phyloP scores from a whole-genome alignment of 2,888 invertebrate genomes.

The Palloptera scutellata region DNA sequence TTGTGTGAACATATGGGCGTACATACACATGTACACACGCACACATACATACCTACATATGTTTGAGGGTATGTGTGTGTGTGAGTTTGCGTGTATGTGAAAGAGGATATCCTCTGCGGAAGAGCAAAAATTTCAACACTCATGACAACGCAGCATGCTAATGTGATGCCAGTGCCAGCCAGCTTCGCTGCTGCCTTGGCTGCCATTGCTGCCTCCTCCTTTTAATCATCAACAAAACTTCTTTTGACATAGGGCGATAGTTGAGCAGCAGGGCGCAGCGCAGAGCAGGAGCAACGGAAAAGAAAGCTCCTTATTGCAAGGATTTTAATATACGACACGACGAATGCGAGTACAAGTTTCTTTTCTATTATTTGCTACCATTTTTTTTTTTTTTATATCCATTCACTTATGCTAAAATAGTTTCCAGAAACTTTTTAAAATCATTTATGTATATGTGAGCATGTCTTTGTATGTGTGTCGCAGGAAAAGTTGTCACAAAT shows the following conservation, averaged over 20 bases:
- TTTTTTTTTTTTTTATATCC: constrained; percentile 15
- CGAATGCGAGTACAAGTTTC: no score
- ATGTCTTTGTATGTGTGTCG: background rate
- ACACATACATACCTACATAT: constrained; percentile 13
- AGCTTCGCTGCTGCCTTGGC: background rate
- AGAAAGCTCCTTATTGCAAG: constrained; percentile 5
- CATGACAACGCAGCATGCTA: constrained; percentile 38
- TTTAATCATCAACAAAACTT: constrained; percentile 57
- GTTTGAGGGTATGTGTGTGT: constrained; percentile 11
- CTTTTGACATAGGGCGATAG: constrained; percentile 30
- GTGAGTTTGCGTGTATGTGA: constrained; percentile 29
- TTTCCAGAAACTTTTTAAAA: constrained; percentile 25
- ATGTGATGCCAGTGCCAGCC: constrained; percentile 21
- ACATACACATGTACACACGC: constrained; percentile 40
- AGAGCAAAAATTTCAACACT: constrained; percentile 58
- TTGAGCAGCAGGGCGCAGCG: background rate
- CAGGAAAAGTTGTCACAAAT: background rate
- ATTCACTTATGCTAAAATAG: constrained; percentile 28
- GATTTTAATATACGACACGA: constrained; percentile 19
- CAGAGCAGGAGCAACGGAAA: constrained; percentile 3
- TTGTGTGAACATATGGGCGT: background rate
- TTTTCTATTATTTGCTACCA: background rate
- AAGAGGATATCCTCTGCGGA: constrained; percentile 60
- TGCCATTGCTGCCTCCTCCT: no score
- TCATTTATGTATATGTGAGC: background rate